Base-by-base conservation (phyloP, 2,797 vertebrate genomes). In the Lateolabrax maculatus region DNA sequence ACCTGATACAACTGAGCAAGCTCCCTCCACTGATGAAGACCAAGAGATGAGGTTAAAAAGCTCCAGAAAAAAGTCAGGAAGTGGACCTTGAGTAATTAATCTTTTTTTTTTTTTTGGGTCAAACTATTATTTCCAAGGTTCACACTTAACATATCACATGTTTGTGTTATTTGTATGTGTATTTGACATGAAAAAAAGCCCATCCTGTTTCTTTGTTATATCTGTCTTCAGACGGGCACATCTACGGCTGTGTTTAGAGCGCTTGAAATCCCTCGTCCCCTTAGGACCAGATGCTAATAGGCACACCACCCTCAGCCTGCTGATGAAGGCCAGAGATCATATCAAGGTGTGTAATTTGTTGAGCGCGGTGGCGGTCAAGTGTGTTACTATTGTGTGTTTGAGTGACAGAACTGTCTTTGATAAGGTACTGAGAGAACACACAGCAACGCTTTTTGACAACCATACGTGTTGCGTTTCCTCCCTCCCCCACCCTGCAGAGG, bases 301-400 rank as follows among this genome's bases (percentile, higher is more conserved):
- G 77, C 98, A 98, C 91, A 99, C 98, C 78, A 99, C 97, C 0
- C 93, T 99, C 86, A 98, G 97, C 93, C 94, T 98, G 83, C 95
- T 99, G 82, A 98, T 96, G 89, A 97, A 95, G 93, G 97, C 97
- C 82, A 98, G 95, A 93, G 94, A 96, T 92, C 97, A 98, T 94
- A 99, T 99, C 90, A 97, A 97, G 97, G 97, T 98, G n/a, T n/a
- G n/a, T n/a, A n/a, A n/a, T n/a, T n/a, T n/a, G n/a, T n/a, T n/a
- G n/a, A n/a, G n/a, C n/a, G n/a, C n/a, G n/a, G n/a, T n/a, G n/a
- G n/a, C n/a, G n/a, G n/a, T n/a, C n/a, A n/a, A 75, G 13, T 44
- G 6, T 44, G 6, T 84, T 49, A 39, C 16, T n/a, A 27, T 19
- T 23, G 44, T 61, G n/a, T 71, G 68, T 76, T 39, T 27, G 39